Evolutionary conservation across 2,113 vertebrate species (phyloP), one percentile per base, ranked within the genome.

Genomic region (Pomatorhinus ruficollis): DNA sequence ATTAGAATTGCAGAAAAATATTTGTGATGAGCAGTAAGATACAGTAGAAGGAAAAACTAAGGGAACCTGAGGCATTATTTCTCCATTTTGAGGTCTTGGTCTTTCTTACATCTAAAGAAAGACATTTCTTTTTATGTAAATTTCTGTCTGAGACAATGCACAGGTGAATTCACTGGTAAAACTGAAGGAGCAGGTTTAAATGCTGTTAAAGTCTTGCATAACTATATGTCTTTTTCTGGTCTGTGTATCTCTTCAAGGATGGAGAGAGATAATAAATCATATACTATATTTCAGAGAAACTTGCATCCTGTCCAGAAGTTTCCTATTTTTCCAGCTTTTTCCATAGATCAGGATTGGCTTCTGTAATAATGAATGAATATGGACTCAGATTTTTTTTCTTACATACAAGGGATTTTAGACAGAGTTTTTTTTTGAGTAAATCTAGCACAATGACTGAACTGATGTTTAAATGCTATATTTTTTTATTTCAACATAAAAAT

Each of bases 321-420:
- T 76, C 27, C 3, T 53, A 1, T 16, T 71, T 75, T 83, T 18
- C 10, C 8, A 64, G 7, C 2, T 89, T 93, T 78, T 16, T 24
- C 5, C 19, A 15, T 22, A 57, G 25, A 28, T 37, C 20, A 37
- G 17, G 56, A 45, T 8, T 25, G 24, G 9, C 6, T 84, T 66
- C 37, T 69, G 10, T 28, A 52, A 17, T 40, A 68, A 60, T 5
- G 27, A 7, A 24, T 44, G 17, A 81, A 52, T 31, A 64, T 12
- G 17, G 76, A 25, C 6, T 77, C 37, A 69, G 6, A 10, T 6
- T 56, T 49, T 28, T 50, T 49, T 72, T 37, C 20, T 42, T 59
- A 4, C 5, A 47, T 42, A 27, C 1, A 25, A 19, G 4, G 5
- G 2, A 53, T 84, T 44, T 24, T n/a, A 63, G 7, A 44, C 0